A percentile compares a stretch with the other conserved stretches of the same genome.
Evolutionary conservation across 2,888 invertebrate species (phyloP).

Genomic region (Bembecia ichneumoniformis): DNA sequence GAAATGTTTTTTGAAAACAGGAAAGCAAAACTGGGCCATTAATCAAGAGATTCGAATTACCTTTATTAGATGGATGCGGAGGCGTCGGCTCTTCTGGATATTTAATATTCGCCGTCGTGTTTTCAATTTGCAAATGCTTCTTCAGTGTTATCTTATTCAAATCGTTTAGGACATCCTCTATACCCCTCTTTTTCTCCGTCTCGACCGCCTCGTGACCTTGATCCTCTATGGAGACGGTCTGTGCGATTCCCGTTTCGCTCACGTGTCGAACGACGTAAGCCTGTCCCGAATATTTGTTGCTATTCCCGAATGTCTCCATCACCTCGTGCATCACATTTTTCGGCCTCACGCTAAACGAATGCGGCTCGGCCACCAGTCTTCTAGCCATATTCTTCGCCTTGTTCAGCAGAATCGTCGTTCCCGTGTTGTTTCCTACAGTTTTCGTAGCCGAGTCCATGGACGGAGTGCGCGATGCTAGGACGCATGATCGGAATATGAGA

Average conservation of each 20-base stretch:
- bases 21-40: neutral
- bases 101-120: conserved; percentile 62
- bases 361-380: conserved; percentile 54
- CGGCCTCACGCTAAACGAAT: conserved; percentile 48
- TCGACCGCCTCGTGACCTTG: conserved; percentile 45
- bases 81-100: conserved; percentile 48
- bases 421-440: conserved; percentile 53
- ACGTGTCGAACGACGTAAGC: conserved; percentile 57
- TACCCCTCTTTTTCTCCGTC: conserved; percentile 42
- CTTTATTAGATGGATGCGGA: conserved; percentile 28
- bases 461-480: conserved; percentile 63
- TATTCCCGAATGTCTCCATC: conserved; percentile 60
- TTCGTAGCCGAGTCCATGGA: conserved; percentile 61
- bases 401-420: conserved; percentile 52
- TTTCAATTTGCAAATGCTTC: conserved; percentile 57
- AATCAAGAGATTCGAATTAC: neutral
- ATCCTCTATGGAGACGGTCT: conserved; percentile 35
- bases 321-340: conserved; percentile 66
- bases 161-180: conserved; percentile 60
- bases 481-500: conserved; percentile 77
- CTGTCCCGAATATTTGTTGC: conserved; percentile 32
- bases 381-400: conserved; percentile 64
- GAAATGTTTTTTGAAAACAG: neutral
- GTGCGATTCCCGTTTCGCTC: conserved; percentile 42
- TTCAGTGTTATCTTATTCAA: conserved; percentile 61